Conservation (phyloP, 2,113 vertebrate species). For the Ammodytes marinus region DNA sequence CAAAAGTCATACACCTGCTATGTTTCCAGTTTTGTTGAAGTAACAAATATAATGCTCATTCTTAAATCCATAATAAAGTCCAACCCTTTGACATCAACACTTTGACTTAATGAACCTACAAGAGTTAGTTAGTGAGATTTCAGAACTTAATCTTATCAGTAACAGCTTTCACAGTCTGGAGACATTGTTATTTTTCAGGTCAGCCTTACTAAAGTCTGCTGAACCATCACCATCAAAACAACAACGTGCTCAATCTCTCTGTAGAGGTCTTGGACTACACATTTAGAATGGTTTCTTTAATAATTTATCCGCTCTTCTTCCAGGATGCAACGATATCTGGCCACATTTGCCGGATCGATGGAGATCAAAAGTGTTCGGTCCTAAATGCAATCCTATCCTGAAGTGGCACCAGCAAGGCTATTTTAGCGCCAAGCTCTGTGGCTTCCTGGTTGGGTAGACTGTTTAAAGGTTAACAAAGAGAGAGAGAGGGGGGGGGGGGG, state of each 20-base stretch:
- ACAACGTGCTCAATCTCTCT: constrained; percentile 62
- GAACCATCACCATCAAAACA: constrained; percentile 29
- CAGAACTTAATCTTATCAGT: neutral
- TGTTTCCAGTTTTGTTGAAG: neutral
- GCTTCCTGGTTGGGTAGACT: constrained; percentile 4
- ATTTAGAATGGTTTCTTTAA: constrained; percentile 78
- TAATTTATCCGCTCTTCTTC: constrained; percentile 78
- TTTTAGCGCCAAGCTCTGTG: constrained; percentile 64
- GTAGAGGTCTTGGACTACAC: constrained; percentile 49
- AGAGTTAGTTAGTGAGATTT: constrained; percentile 4
- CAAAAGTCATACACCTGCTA: neutral
- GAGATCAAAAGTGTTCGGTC: constrained; percentile 80
- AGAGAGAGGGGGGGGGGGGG: neutral
- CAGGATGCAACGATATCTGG: constrained; percentile 70
- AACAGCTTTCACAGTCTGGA: constrained; percentile 18
- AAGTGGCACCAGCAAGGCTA: constrained; percentile 55
- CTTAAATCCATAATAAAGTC: neutral
- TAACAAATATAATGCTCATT: neutral
- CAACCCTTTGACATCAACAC: neutral
- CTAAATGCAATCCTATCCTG: constrained; percentile 72
- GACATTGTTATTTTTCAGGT: constrained; percentile 13
- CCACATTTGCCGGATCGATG: constrained; percentile 76
- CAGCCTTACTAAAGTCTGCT: constrained; percentile 14
- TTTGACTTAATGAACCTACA: constrained; percentile 1
- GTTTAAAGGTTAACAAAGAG: constrained; percentile 59